Evolutionary conservation across 2,797 vertebrate genomes (phyloP).

Genomic region (Acipenser oxyrinchus): DNA sequence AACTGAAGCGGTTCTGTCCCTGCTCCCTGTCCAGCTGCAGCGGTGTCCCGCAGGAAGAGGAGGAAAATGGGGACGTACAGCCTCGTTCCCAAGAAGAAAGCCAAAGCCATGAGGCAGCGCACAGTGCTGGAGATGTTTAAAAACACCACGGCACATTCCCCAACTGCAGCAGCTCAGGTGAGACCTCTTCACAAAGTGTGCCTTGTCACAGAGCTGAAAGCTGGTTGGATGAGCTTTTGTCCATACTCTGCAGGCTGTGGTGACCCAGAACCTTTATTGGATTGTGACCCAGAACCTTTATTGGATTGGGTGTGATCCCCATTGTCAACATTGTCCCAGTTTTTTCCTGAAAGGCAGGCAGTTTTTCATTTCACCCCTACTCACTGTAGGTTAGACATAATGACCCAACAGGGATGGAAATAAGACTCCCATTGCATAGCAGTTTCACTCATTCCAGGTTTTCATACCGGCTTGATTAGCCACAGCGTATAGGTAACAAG

Average conservation of each 20-base stretch:
- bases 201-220: not conserved
- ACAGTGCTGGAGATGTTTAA: constrained; percentile 91
- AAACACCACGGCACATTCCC: constrained; percentile 58
- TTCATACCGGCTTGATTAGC: too few relatives aligned
- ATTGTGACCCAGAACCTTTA: too few relatives aligned
- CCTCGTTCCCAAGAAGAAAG: constrained; percentile 96
- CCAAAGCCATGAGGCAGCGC: constrained; percentile 90
- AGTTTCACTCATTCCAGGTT: too few relatives aligned
- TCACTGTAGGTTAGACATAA: not conserved
- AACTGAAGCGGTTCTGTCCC: constrained; percentile 19
- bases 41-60: constrained; percentile 88
- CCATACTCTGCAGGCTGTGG: too few relatives aligned
- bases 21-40: constrained; percentile 46
- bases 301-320: too few relatives aligned
- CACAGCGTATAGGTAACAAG: too few relatives aligned
- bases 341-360: constrained; percentile 24
- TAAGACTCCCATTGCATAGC: too few relatives aligned
- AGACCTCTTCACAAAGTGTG: constrained; percentile 10
- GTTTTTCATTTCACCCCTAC: too few relatives aligned
- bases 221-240: too few relatives aligned
- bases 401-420: too few relatives aligned
- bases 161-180: constrained; percentile 68
- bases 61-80: constrained; percentile 97
- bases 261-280: too few relatives aligned
- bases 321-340: not conserved